Evolutionary conservation across 1,140 invertebrate genomes (phyloP), one percentile per base, ranked within the genome.

Genomic region (Parapsyche elsis): DNA sequence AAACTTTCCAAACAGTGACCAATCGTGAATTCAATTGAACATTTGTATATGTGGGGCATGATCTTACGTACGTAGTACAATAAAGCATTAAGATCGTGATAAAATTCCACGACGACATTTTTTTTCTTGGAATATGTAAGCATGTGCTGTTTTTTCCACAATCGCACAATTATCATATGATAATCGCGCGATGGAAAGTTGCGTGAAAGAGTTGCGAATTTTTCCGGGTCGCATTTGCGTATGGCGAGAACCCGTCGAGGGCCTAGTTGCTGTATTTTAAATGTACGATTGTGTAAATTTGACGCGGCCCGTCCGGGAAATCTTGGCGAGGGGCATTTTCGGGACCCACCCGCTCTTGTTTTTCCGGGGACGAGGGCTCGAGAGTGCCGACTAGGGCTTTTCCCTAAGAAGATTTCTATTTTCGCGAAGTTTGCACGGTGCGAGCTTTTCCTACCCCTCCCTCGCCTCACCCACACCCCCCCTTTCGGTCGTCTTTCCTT

Each of bases 381-480:
- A 38, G 30, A 38, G 30, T 38, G 30, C 30, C 30, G 30, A 38
- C 30, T 38, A 38, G 16, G 23, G 49, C n/a, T 61, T 57, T 61
- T 57, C 14, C 49, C 73, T 80, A 76, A 76, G 79, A 64, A 77
- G 75, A 75, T 82, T 82, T 82, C 81, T 80, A 80, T 82, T 80
- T 78, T 77, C 61, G 30, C 64, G 16, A 76, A 80, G 77, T 82
- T 82, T 82, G 81, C 78, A 78, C 67, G 71, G 80, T 67, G 21
- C 74, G 71, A 67, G 45, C 38, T 30, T 23, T 75, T 53, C 19
- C 30, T 38, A 1, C 1, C 7, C 30, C 30, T 38, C 30, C 7
- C 30, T 38, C 30, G 19, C 30, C 61, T 19, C 59, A 9, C 45
- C 74, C 38, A 12, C 12, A 12, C 12, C 16, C 49, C 49, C 10